Percentiles rank a stretch among this genome's conserved stretches.
These are phyloP conservation scores for Hydractinia symbiolongicarpus DNA, from an alignment of 30 jellyfish, hydroid and myxozoan genomes.

Conservation along the genomic window DNA sequence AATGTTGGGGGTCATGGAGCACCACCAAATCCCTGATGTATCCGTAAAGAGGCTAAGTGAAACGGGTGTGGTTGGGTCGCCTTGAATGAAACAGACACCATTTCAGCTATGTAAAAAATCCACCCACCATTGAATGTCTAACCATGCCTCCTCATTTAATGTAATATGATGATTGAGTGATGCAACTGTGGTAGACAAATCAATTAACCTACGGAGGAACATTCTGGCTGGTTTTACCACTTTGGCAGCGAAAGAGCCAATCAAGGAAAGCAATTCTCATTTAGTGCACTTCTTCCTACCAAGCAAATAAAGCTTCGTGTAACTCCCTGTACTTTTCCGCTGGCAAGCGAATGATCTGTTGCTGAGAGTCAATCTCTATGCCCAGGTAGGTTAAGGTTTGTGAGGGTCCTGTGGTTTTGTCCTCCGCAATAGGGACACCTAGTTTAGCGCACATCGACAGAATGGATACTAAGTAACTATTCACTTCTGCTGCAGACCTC, in stretches of 20 bases:
- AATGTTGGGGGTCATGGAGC: background rate
- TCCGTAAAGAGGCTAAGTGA: background rate
- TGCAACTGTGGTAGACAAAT: background rate
- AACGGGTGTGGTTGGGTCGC: background rate
- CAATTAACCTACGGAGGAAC: background rate
- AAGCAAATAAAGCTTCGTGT: background rate
- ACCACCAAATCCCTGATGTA: background rate
- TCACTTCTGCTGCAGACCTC: background rate
- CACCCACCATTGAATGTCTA: too few species aligned
- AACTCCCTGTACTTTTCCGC: background rate
- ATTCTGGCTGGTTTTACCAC: background rate
- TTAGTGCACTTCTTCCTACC: slow-evolving; percentile 3
- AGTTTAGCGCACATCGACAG: background rate
- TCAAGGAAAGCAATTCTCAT: background rate
- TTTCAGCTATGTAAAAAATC: too few species aligned
- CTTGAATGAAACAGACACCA: too few species aligned
- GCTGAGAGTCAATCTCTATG: background rate
- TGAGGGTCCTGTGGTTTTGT: background rate
- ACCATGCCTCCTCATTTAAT: too few species aligned
- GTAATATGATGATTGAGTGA: background rate
- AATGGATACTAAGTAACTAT: background rate
- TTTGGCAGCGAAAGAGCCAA: slow-evolving; percentile 2
- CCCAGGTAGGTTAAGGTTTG: slow-evolving; percentile 3
- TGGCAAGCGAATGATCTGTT: slow-evolving; percentile 14
- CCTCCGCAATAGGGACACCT: background rate